Percentiles rank a stretch among this genome's conserved stretches.
These are phyloP conservation scores for Phymastichus coffea DNA, from an alignment of 1,140 invertebrate genomes.

Conservation along the genomic window DNA sequence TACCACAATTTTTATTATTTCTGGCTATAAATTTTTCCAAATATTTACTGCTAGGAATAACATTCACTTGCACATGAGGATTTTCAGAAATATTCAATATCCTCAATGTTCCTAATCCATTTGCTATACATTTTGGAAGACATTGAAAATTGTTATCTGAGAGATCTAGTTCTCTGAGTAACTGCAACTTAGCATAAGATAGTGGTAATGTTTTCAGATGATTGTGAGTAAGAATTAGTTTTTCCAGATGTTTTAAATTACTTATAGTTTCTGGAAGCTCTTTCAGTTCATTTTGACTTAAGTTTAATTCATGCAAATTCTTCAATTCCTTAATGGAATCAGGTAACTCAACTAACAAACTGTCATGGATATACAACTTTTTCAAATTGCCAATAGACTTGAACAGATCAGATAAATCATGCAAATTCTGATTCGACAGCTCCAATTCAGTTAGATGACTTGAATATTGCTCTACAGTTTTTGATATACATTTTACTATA, in stretches of 20 bases:
- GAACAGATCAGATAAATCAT: neutral
- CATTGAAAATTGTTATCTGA: conserved; percentile 5
- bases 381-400: neutral
- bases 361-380: neutral
- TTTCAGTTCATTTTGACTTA: conserved; percentile 11
- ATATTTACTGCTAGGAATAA: conserved; percentile 17
- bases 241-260: conserved; percentile 14
- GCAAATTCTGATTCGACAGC: neutral
- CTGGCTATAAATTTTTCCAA: conserved; percentile 23
- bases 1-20: conserved; percentile 6
- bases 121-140: conserved; percentile 9
- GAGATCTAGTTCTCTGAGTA: conserved; percentile 12
- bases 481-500: neutral
- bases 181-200: conserved; percentile 3
- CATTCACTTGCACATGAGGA: neutral
- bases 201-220: conserved; percentile 5
- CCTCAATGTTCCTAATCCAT: conserved; percentile 11
- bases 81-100: conserved; percentile 22
- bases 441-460: conserved; percentile 10
- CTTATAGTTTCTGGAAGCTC: conserved; percentile 14
- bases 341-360: neutral
- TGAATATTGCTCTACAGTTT: neutral
- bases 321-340: neutral
- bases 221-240: conserved; percentile 12
- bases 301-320: conserved; percentile 13